A percentile compares a stretch with the other conserved stretches of the same genome.
Conservation (phyloP, 2,888 invertebrate genomes). For the Tipula confusa region DNA sequence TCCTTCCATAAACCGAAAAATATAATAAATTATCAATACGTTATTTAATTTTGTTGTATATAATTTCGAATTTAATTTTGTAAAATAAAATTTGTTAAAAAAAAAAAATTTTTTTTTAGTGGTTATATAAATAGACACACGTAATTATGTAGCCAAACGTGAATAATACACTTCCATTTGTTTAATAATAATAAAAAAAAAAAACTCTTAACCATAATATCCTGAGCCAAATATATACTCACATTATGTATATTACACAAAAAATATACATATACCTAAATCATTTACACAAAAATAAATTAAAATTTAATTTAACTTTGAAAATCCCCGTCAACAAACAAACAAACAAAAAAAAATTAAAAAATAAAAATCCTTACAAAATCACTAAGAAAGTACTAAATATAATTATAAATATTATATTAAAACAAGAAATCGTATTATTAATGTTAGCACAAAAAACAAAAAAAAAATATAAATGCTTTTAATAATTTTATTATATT, state of each 20-base stretch:
- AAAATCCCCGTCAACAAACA: neutral
- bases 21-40: neutral
- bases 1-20: neutral
- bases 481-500: neutral
- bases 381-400: neutral
- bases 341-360: too few relatives aligned
- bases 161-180: slow-evolving; percentile 4
- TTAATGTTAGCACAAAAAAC: neutral
- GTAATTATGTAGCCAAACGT: neutral
- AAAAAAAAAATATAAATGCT: neutral
- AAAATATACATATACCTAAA: too few relatives aligned
- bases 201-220: neutral
- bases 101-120: neutral
- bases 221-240: neutral
- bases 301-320: neutral
- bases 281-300: neutral
- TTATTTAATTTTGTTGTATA: neutral
- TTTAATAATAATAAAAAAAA: neutral
- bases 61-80: neutral
- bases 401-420: neutral
- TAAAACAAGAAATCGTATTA: neutral
- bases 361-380: neutral
- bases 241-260: neutral
- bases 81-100: neutral
- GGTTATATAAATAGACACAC: neutral